Conservation (phyloP, 2,797 vertebrate genomes). For the Leuciscus waleckii region DNA sequence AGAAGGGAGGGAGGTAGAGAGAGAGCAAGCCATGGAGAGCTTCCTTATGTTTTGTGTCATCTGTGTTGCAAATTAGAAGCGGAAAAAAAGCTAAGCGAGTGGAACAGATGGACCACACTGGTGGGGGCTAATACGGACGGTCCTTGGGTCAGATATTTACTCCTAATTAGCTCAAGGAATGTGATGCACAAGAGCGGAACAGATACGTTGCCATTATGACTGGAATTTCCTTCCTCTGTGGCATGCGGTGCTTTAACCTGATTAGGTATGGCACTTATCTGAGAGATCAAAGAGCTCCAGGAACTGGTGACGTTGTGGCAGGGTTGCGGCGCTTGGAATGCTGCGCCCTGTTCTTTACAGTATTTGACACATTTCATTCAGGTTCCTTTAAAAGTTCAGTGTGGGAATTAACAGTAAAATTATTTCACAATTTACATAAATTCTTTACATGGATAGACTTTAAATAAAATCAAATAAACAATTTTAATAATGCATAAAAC, state of each 20-base stretch:
- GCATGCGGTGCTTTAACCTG: conserved; percentile 82
- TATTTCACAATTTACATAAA: conserved; percentile 60
- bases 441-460: conserved; percentile 60
- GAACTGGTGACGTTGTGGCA: conserved; percentile 73
- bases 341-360: conserved; percentile 30
- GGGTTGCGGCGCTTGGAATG: conserved; percentile 52
- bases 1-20: conserved; percentile 6
- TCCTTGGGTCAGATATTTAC: conserved; percentile 85
- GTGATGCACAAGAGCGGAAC: conserved; percentile 82
- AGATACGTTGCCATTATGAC: conserved; percentile 84
- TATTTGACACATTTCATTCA: conserved; percentile 24
- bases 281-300: conserved; percentile 78
- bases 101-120: conserved; percentile 83
- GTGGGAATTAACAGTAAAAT: conserved; percentile 59
- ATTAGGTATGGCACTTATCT: conserved; percentile 86
- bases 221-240: conserved; percentile 80
- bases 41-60: conserved; percentile 78
- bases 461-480: conserved; percentile 64
- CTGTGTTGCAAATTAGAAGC: conserved; percentile 71
- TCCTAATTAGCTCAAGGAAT: conserved; percentile 85
- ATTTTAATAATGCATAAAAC: conserved; percentile 63
- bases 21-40: conserved; percentile 69
- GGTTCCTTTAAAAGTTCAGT: conserved; percentile 3
- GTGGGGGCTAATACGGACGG: conserved; percentile 78
- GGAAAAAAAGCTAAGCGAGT: conserved; percentile 67